These are phyloP conservation scores for Probosciger aterrimus DNA, from an alignment of 2,113 vertebrate genomes.

Conservation along the genomic window DNA sequence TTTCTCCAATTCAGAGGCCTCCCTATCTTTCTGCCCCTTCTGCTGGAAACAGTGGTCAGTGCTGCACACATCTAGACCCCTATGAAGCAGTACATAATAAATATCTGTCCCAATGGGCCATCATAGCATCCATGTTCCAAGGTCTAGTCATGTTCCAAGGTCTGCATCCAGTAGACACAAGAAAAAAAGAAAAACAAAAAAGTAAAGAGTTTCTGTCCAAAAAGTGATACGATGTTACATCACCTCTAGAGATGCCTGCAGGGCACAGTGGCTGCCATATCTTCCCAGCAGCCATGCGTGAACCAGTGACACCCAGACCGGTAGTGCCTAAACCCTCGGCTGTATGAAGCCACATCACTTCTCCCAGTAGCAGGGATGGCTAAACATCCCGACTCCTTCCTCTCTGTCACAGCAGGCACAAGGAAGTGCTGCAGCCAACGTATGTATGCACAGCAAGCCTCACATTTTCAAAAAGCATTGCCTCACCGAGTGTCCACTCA, in stretches of 20 bases:
- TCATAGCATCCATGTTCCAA: background rate
- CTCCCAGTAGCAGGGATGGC: background rate
- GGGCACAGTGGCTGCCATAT: background rate
- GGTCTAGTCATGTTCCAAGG: background rate
- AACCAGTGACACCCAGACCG: background rate
- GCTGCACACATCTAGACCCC: background rate
- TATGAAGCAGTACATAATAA: background rate
- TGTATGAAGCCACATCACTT: background rate
- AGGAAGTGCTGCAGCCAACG: background rate
- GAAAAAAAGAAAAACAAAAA: background rate
- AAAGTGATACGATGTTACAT: background rate
- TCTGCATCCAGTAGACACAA: background rate
- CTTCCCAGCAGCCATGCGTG: background rate
- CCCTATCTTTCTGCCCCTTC: background rate
- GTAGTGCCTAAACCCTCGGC: background rate
- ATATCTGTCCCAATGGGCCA: background rate
- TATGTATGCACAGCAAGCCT: accelerated
- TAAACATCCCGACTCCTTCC: background rate
- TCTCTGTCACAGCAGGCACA: background rate
- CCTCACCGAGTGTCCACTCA: background rate
- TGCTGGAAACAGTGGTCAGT: background rate
- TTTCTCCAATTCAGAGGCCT: background rate
- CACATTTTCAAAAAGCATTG: background rate
- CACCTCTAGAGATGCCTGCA: background rate
- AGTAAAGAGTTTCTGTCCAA: background rate